phyloP scores from a whole-genome alignment of 2,113 vertebrate species.

The Chaenogobius annularis region DNA sequence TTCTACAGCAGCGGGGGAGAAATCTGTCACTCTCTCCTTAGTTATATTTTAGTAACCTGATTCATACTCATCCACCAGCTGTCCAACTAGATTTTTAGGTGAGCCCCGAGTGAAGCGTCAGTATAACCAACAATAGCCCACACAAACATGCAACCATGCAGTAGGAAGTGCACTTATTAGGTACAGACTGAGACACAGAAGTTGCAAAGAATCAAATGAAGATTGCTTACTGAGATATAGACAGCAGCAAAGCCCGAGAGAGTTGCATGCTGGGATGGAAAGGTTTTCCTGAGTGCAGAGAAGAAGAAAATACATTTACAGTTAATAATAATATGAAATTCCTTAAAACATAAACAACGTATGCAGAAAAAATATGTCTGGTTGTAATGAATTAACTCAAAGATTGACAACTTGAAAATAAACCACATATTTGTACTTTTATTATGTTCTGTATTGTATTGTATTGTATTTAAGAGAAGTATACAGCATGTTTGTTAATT shows the following conservation, averaged over 20 bases:
- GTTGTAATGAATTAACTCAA: neutral
- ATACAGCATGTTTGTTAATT: neutral
- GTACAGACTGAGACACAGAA: conserved; percentile 10
- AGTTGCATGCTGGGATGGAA: conserved; percentile 96
- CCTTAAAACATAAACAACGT: neutral
- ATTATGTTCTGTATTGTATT: neutral
- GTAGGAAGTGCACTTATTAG: neutral
- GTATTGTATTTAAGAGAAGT: neutral
- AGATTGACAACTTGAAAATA: neutral
- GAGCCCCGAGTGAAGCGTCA: neutral
- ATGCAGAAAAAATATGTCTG: neutral
- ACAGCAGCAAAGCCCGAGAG: conserved; percentile 94
- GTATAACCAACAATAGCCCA: neutral
- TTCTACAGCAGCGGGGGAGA: neutral
- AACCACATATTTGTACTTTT: neutral
- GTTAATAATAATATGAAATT: neutral
- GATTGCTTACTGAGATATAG: conserved; percentile 92
- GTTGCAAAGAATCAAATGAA: conserved; percentile 5
- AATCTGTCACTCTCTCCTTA: neutral
- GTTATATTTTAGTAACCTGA: neutral
- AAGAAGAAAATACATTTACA: conserved; percentile 38
- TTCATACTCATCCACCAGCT: neutral
- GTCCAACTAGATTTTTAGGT: neutral
- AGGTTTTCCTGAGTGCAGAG: conserved; percentile 87
- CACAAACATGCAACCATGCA: no score